Evolutionary conservation across 2,113 vertebrate species (phyloP).

Genomic region (Haemorhous mexicanus): DNA sequence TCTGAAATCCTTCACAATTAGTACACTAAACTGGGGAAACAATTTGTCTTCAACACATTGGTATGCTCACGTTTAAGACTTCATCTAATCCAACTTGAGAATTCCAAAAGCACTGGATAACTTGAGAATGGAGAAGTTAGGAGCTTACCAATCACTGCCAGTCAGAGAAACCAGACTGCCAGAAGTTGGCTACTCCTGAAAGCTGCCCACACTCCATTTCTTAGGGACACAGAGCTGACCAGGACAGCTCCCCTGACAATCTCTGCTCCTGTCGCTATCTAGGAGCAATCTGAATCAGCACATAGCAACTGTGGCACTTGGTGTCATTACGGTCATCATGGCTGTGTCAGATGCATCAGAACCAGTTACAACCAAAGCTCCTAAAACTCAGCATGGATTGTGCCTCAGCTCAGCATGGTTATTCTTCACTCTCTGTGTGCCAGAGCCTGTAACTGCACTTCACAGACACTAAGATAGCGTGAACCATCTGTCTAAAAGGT

Average conservation of each 20-base stretch:
- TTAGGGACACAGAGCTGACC: not conserved
- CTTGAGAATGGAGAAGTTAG: not conserved
- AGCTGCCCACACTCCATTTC: not conserved
- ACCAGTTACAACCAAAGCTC: not conserved
- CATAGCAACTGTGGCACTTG: not conserved
- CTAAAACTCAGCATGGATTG: not conserved
- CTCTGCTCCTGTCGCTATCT: not conserved
- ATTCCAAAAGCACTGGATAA: not conserved
- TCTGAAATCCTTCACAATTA: not conserved
- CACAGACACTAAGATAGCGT: not conserved
- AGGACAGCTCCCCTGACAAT: not conserved
- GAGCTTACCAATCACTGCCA: not conserved
- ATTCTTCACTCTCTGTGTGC: not conserved
- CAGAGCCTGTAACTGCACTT: not conserved
- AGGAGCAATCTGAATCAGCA: not conserved
- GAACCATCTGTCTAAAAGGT: not conserved
- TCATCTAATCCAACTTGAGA: not conserved
- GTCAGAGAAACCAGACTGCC: not conserved
- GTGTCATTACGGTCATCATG: rapidly evolving
- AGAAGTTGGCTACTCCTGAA: not conserved
- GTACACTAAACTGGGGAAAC: not conserved
- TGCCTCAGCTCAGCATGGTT: not conserved
- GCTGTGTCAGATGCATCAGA: not conserved
- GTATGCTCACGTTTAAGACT: not conserved
- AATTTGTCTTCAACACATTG: not conserved